phyloP scores from a whole-genome alignment of 2,113 vertebrate species.

The Catagonus wagneri region DNA sequence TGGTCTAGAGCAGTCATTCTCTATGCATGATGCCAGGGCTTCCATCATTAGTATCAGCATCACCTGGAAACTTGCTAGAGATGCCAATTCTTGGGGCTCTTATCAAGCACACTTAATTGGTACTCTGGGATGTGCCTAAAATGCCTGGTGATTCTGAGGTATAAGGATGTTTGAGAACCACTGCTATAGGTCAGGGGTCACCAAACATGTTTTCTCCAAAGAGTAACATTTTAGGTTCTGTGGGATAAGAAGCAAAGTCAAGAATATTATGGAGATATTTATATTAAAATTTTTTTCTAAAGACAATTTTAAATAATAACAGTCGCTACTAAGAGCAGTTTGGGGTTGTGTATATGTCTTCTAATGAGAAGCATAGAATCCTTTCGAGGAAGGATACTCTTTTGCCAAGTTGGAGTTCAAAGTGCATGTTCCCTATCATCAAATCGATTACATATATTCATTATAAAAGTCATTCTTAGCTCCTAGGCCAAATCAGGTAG shows the following conservation, averaged over 20 bases:
- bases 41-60: background rate
- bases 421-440: background rate
- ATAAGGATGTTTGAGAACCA: background rate
- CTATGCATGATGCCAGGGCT: fast-evolving
- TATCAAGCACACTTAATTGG: background rate
- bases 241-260: background rate
- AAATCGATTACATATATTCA: background rate
- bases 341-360: background rate
- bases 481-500: background rate
- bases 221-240: background rate
- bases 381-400: background rate
- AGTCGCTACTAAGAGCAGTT: background rate
- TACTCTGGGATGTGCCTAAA: background rate
- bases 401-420: background rate
- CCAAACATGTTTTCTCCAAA: background rate
- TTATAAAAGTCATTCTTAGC: background rate
- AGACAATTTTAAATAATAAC: background rate
- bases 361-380: background rate
- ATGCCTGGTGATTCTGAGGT: background rate
- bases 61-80: background rate
- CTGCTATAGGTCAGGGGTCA: background rate
- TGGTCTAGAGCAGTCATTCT: background rate
- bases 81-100: background rate
- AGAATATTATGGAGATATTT: background rate
- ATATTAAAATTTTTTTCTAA: background rate